These are phyloP conservation scores for Hartigia nigra DNA, from an alignment of 2,888 invertebrate genomes.

Conservation along the genomic window DNA sequence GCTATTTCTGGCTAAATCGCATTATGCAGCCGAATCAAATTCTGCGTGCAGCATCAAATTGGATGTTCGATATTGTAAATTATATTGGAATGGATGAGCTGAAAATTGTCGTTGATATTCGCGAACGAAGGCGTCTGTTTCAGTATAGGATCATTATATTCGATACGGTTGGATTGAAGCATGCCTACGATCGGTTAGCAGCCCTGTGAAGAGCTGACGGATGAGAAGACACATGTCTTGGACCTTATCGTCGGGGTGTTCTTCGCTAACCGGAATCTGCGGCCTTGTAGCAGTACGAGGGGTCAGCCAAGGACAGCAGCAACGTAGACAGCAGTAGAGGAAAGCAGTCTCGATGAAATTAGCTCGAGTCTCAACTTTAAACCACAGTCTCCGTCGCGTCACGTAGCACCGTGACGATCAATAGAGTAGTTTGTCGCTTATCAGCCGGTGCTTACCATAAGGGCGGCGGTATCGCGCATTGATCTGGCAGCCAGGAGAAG, in stretches of 20 bases:
- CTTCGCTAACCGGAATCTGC: background rate
- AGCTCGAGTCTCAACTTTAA: background rate
- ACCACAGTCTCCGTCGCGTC: background rate
- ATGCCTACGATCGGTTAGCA: background rate
- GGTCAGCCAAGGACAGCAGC: background rate
- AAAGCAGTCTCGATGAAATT: background rate
- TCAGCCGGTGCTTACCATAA: conserved; percentile 53
- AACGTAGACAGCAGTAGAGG: background rate
- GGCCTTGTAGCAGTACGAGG: background rate
- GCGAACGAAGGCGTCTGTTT: background rate
- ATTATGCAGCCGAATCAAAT: background rate
- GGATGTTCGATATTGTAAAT: background rate
- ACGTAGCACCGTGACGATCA: background rate
- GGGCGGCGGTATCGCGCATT: conserved; percentile 60
- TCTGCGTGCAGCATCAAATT: background rate
- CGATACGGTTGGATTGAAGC: too few species aligned
- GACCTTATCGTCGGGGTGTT: background rate
- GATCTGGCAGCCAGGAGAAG: conserved; percentile 58
- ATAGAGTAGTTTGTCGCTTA: background rate
- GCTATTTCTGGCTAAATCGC: background rate
- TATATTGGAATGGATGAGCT: background rate
- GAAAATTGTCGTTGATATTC: background rate
- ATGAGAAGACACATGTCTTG: background rate
- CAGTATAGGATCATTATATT: background rate
- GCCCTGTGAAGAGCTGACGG: background rate